Evolutionary conservation across 2,113 vertebrate genomes (phyloP).

Genomic region (Onychostoma macrolepis): DNA sequence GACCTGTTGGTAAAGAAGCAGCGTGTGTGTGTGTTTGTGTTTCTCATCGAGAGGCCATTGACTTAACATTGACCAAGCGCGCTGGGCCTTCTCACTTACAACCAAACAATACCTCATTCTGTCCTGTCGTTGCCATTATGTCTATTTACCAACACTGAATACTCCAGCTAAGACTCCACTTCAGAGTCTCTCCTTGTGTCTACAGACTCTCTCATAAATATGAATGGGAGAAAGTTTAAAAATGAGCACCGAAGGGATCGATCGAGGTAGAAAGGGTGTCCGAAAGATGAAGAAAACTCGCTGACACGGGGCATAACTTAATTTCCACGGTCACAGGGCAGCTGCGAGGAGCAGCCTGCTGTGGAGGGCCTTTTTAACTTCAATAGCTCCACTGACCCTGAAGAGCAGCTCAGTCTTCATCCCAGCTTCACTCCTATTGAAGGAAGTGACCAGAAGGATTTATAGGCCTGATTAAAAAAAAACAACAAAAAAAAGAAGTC

Average conservation of each 20-base stretch:
- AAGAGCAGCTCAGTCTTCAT: constrained; percentile 94
- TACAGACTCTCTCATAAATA: constrained; percentile 40
- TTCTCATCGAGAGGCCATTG: constrained; percentile 31
- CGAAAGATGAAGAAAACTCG: constrained; percentile 85
- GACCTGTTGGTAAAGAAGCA: constrained; percentile 20
- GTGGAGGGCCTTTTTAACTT: constrained; percentile 98
- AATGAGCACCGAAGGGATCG: constrained; percentile 66
- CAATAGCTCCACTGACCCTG: constrained; percentile 98
- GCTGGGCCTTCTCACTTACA: constrained; percentile 47
- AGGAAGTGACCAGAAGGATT: constrained; percentile 94
- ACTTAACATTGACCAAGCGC: constrained; percentile 52
- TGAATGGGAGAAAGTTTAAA: constrained; percentile 60
- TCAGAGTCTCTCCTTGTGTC: constrained; percentile 62
- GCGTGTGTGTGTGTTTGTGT: constrained; percentile 37
- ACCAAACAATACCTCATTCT: constrained; percentile 76
- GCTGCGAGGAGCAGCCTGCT: constrained; percentile 99
- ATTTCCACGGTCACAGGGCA: constrained; percentile 99
- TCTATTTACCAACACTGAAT: constrained; percentile 82
- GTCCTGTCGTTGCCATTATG: constrained; percentile 73
- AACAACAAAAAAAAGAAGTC: constrained; percentile 35
- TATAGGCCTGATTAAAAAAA: constrained; percentile 83
- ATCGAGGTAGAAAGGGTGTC: constrained; percentile 71
- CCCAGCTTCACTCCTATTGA: constrained; percentile 87
- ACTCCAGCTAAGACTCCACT: constrained; percentile 65
- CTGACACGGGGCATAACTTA: constrained; percentile 99